phyloP scores from a whole-genome alignment of 1,140 invertebrate species.

The Tetragonula clypearis region DNA sequence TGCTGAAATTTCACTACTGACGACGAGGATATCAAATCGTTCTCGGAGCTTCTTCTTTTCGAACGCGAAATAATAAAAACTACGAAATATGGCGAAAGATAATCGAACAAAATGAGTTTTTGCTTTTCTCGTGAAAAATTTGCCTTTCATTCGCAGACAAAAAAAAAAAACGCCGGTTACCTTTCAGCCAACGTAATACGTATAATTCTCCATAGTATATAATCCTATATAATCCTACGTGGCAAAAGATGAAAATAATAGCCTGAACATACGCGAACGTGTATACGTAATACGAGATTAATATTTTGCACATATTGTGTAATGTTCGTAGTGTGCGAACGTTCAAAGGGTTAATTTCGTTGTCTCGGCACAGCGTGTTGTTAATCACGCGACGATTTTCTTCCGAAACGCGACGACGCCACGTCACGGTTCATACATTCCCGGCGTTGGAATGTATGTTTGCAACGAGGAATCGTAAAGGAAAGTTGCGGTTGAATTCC shows the following conservation, averaged over 20 bases:
- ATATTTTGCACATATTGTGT: background rate
- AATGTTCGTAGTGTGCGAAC: background rate
- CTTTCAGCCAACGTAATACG: too few relatives aligned
- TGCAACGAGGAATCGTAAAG: background rate
- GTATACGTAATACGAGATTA: background rate
- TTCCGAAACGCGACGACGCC: background rate
- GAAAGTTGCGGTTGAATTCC: slow-evolving; percentile 21
- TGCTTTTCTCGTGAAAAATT: too few relatives aligned
- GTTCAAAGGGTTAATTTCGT: background rate
- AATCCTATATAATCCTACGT: background rate
- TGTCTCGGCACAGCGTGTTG: background rate
- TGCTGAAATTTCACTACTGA: too few relatives aligned
- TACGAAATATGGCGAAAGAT: too few relatives aligned
- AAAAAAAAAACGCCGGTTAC: too few relatives aligned
- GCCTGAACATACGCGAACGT: background rate
- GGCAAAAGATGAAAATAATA: background rate
- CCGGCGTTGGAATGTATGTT: background rate
- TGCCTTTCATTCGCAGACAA: too few relatives aligned
- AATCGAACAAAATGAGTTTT: too few relatives aligned
- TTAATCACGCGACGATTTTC: background rate
- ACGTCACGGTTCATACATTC: background rate
- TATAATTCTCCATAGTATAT: too few relatives aligned
- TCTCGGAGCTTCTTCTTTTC: too few relatives aligned
- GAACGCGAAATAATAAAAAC: too few relatives aligned
- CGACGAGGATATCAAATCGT: too few relatives aligned